Base-by-base conservation (phyloP, 2,113 vertebrate genomes). In the Paramisgurnus dabryanus region DNA sequence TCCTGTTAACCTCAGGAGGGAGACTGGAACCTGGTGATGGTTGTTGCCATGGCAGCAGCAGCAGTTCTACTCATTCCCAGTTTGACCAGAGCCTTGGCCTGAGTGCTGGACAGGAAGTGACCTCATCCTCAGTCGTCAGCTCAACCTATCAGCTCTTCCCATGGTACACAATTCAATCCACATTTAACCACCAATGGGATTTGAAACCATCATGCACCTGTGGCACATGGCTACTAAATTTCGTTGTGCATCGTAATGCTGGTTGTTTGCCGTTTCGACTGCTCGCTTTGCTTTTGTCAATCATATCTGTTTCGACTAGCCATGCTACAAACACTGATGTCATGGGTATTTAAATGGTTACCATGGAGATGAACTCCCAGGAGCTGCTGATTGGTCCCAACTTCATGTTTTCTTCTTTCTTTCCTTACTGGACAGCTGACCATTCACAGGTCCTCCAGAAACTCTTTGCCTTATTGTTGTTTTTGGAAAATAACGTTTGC, bases 61-160 rank as follows among this genome's bases (percentile, higher is more conserved):
- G 85, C 87, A 34, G 86, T 90, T 86, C 83, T 94, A 84, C 91
- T 94, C 40, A 86, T 93, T 58, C 89, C 92, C 49, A 85, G 89
- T 83, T 89, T 93, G 85, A 89, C 78, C 81, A 86, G 86, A 81
- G 84, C 69, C 34, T 66, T 83, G 39, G 70, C 89, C 86, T 92
- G 90, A 94, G 83, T 68, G 76, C 74, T 13, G 40, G 65, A 69
- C 61, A 82, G 82, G 80, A 89, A 85, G 90, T 71, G 83, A 87
- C 85, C 80, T 84, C 84, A 79, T 27, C n/a, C 43, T 47, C 72
- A 57, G 70, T 63, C 6, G 15, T 74, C 53, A 64, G 50, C 71
- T 78, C 34, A 27, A 63, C 61, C 18, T 50, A 45, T 39, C 7
- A 58, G 60, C 34, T 63, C 17, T 78, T 45, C 60, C 60, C 27